phyloP scores from a whole-genome alignment of 2,888 invertebrate species.

The Ochlodes sylvanus region DNA sequence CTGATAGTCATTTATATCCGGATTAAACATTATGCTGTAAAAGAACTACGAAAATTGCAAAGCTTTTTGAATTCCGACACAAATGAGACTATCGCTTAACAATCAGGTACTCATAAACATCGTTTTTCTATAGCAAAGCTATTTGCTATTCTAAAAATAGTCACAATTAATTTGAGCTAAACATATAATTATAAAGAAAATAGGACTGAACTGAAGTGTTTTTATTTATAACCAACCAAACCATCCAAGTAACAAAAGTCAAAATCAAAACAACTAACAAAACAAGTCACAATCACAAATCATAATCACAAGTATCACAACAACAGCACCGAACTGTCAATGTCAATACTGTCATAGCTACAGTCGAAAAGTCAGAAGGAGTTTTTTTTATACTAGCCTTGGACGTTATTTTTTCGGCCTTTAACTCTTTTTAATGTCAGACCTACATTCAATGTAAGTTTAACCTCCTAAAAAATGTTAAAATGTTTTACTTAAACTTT shows the following conservation, averaged over 20 bases:
- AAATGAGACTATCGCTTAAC: constrained; percentile 6
- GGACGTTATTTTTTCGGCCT: neutral
- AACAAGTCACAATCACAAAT: too few relatives aligned
- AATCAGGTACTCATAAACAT: constrained; percentile 31
- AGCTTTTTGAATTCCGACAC: neutral
- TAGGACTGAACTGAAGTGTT: constrained; percentile 17
- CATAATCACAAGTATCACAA: too few relatives aligned
- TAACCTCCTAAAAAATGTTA: too few relatives aligned
- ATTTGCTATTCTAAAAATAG: constrained; percentile 42
- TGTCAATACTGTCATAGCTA: too few relatives aligned
- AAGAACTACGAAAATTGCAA: neutral
- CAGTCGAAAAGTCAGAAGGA: too few relatives aligned
- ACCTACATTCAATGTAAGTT: too few relatives aligned
- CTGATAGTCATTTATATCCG: constrained; percentile 87
- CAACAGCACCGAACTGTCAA: too few relatives aligned
- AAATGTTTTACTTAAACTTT: too few relatives aligned
- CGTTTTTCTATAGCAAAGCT: constrained; percentile 31
- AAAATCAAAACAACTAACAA: neutral
- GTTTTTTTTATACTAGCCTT: neutral
- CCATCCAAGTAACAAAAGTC: too few relatives aligned
- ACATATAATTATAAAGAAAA: constrained; percentile 31
- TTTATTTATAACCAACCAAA: constrained; percentile 23
- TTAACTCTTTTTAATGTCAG: neutral
- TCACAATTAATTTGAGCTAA: constrained; percentile 25
- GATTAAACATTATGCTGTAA: constrained; percentile 78